Evolutionary conservation across 2,113 vertebrate species (phyloP).

Genomic region (Lagenorhynchus albirostris): DNA sequence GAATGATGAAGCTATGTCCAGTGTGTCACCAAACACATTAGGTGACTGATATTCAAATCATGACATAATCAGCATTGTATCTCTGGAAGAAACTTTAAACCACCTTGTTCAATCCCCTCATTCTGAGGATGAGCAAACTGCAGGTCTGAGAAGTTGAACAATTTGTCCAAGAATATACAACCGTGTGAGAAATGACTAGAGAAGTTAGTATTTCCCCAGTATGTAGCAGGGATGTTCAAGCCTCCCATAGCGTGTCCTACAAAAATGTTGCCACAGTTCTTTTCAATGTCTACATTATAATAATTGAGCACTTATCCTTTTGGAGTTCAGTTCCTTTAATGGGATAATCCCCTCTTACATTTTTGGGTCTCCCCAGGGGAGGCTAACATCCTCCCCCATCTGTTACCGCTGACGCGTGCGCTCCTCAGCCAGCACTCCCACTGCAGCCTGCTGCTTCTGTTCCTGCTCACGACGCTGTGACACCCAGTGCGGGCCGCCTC

Average conservation of each 20-base stretch:
- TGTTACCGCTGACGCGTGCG: neutral
- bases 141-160: neutral
- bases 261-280: neutral
- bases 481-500: no score
- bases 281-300: neutral
- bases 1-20: neutral
- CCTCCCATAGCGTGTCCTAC: neutral
- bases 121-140: neutral
- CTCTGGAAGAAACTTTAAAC: neutral
- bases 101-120: neutral
- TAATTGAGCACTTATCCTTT: neutral
- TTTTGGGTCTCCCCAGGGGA: neutral
- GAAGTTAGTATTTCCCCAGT: neutral
- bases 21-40: neutral
- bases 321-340: neutral
- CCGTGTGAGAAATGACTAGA: neutral
- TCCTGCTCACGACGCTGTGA: neutral
- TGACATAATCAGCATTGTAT: neutral
- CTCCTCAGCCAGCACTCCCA: accelerated
- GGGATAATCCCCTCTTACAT: neutral
- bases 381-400: neutral
- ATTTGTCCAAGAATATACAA: neutral
- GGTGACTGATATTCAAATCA: neutral
- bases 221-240: neutral
- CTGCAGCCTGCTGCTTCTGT: neutral